Evolutionary conservation across 2,888 invertebrate species (phyloP).

Genomic region (Polydrusus tereticollis): DNA sequence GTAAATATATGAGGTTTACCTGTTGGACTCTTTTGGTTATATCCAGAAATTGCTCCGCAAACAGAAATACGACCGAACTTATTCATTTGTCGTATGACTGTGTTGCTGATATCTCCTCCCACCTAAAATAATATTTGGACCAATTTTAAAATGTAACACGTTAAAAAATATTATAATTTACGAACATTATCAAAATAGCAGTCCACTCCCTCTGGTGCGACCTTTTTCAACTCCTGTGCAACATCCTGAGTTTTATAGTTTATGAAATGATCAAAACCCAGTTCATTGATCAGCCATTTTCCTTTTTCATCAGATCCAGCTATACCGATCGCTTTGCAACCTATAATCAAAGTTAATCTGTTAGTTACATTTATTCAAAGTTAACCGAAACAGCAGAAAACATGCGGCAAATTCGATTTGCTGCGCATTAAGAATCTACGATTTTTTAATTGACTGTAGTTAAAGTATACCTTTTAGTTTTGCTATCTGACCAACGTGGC

Average conservation of each 20-base stretch:
- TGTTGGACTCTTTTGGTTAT: slow-evolving; percentile 68
- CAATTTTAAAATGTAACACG: background rate
- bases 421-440: too few species aligned
- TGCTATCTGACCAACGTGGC: slow-evolving; percentile 83
- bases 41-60: slow-evolving; percentile 79
- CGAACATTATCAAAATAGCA: slow-evolving; percentile 84
- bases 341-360: background rate
- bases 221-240: slow-evolving; percentile 69
- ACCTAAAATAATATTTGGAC: slow-evolving; percentile 66
- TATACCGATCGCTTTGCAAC: slow-evolving; percentile 77
- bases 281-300: slow-evolving; percentile 73
- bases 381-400: too few species aligned
- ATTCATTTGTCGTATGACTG: slow-evolving; percentile 76
- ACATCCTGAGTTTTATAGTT: slow-evolving; percentile 79
- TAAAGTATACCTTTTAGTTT: slow-evolving; percentile 73
- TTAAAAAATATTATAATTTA: slow-evolving; percentile 77
- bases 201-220: slow-evolving; percentile 78
- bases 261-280: slow-evolving; percentile 77
- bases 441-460: too few species aligned
- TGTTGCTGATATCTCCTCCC: slow-evolving; percentile 77
- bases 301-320: slow-evolving; percentile 80
- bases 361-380: too few species aligned
- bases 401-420: too few species aligned
- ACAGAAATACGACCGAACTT: slow-evolving; percentile 75
- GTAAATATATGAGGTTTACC: too few species aligned